phyloP scores from a whole-genome alignment of 2,888 invertebrate genomes.

The Pammene aurita region DNA sequence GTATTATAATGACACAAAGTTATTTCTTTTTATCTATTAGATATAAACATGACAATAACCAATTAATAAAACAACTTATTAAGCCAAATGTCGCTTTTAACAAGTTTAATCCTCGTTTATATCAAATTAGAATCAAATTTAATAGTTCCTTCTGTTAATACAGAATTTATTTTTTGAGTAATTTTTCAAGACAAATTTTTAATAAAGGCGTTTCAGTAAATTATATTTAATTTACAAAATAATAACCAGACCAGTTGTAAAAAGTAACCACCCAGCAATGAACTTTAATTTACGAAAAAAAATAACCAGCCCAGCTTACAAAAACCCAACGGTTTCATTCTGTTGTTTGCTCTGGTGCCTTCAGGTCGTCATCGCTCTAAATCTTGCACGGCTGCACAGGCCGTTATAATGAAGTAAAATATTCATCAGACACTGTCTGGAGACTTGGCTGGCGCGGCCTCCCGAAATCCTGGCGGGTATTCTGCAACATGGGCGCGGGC shows the following conservation, averaged over 20 bases:
- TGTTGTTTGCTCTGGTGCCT: constrained; percentile 36
- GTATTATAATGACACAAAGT: too few species aligned
- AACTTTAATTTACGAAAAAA: not conserved
- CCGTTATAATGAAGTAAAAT: constrained; percentile 80
- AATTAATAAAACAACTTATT: too few species aligned
- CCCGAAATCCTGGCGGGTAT: constrained; percentile 57
- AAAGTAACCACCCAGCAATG: too few species aligned
- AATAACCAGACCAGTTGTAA: constrained; percentile 15
- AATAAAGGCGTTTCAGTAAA: too few species aligned
- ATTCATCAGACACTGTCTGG: constrained; percentile 78
- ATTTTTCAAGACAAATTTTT: too few species aligned
- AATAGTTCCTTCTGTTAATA: too few species aligned
- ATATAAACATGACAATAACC: too few species aligned
- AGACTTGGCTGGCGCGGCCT: constrained; percentile 60
- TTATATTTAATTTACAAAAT: not conserved
- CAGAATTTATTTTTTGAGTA: too few species aligned
- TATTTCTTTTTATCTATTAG: too few species aligned
- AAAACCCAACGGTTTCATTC: constrained; percentile 24
- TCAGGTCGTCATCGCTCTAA: constrained; percentile 55
- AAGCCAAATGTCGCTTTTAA: too few species aligned
- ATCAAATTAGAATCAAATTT: too few species aligned
- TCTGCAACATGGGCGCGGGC: constrained; percentile 9
- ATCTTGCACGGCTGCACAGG: constrained; percentile 65
- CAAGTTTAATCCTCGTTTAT: too few species aligned
- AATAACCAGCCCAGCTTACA: constrained; percentile 16